Base-by-base conservation (phyloP, 2,113 vertebrate species). In the Haemorhous mexicanus region DNA sequence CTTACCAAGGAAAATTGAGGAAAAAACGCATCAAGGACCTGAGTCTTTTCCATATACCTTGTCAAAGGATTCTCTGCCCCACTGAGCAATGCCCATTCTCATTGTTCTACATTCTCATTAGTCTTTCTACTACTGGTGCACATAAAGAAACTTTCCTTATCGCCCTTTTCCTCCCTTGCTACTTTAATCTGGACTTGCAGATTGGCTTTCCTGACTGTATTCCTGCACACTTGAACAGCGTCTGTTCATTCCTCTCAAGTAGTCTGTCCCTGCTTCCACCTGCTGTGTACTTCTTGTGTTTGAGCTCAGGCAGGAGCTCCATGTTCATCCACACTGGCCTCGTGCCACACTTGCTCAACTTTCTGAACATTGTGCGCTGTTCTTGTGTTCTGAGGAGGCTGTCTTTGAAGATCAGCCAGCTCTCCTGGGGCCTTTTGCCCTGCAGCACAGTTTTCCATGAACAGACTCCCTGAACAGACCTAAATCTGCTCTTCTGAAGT, bases 331-430 rank as follows among this genome's bases (percentile, higher is more conserved):
- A 87, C 4, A 18, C 41, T 96, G 96, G 92, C 96, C 63, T 91
- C 7, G 58, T 95, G 96, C 96, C 94, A 90, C 13, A 35, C 66
- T 87, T 79, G 66, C 92, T 93, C 82, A 87, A 83, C 81, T 89
- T 83, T 90, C 92, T 87, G 95, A 91, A 95, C 95, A 87, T 49
- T 79, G 53, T 61, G 92, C 15, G 0, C 95, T 90, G 88, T 91
- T 95, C 77, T 61, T 64, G 53, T 90, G 74, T 39, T 87, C 91
- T 78, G 69, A 92, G 93, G 66, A 96, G 87, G 70, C 78, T 95
- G 95, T 59, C 92, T 93, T 90, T 96, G 95, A 96, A 85, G 94
- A 96, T 69, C 87, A 87, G 92, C 94, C 93, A 96, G 94, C 41
- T 91, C 78, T 94, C 94, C 82, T 83, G 84, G 67, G 84, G 87